Evolutionary conservation across 2,888 invertebrate genomes (phyloP), one percentile per base, ranked within the genome.

Genomic region (Drosophila austrosaltans): DNA sequence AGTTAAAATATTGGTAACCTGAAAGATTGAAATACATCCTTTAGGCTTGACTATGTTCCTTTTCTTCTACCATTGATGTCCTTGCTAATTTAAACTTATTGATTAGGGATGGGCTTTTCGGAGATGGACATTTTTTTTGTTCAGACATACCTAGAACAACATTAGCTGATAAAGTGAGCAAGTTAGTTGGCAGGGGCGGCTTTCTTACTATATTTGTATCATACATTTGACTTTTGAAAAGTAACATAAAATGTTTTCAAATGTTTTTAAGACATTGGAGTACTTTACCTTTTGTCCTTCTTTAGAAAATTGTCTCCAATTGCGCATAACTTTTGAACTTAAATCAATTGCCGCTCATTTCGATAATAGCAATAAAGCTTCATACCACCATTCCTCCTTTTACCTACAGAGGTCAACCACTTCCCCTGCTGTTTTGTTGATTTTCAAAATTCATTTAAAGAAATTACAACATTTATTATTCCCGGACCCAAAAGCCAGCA

Each of bases 31-130:
- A 16, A 16, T 16, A 16, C 16, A 16, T 16, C 16, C 16, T 16
- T 16, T 16, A 16, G 16, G 16, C 16, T 90, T 91, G 91, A 91
- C 90, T 90, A 90, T 91, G 89, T 89, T 81, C 81, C 86, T 78
- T 80, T 81, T 79, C 81, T 79, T 75, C 71, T 69, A 62, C 56
- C 67, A 67, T 63, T n/a, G 56, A 54, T 66, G 63, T 60, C 30
- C 20, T 30, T 60, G 67, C 53, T 67, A 69, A 64, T 64, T 42
- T 44, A 64, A 66, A 76, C 76, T 76, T 76, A 72, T 76, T 76
- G 16, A 16, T 16, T 16, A 16, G 16, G 16, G 16, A 16, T 16
- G 16, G 16, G 16, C 16, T 16, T 16, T 16, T 16, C 16, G 16
- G 16, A 16, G 16, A 16, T 16, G 16, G 16, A 16, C 16, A 16